A percentile compares a stretch with the other conserved stretches of the same genome.
phyloP scores from a whole-genome alignment of 2,113 vertebrate genomes.

The Eptesicus fuscus region DNA sequence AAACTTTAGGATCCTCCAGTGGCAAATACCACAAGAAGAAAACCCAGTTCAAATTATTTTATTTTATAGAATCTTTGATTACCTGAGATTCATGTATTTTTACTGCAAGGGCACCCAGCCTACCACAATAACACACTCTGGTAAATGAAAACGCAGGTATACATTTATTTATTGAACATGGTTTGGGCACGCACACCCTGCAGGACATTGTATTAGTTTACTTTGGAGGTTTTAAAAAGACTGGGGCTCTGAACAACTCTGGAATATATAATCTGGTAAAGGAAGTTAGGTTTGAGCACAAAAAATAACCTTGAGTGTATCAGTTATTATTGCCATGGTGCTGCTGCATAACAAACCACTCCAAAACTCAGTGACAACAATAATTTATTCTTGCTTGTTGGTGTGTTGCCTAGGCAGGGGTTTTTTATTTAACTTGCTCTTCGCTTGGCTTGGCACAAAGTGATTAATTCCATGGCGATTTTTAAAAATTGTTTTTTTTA shows the following conservation, averaged over 20 bases:
- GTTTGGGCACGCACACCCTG: neutral
- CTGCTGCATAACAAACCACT: neutral
- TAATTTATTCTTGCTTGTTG: neutral
- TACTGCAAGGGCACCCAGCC: neutral
- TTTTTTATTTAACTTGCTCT: neutral
- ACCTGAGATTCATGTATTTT: neutral
- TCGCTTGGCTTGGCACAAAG: neutral
- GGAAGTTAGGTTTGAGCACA: neutral
- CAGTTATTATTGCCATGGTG: neutral
- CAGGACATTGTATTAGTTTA: neutral
- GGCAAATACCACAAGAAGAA: slow-evolving; percentile 6
- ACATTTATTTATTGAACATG: neutral
- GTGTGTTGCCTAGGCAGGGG: neutral
- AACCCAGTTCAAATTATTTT: slow-evolving; percentile 43
- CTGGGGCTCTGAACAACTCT: neutral
- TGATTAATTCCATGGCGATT: neutral
- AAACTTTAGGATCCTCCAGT: neutral
- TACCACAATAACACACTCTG: neutral
- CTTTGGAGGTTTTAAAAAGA: neutral
- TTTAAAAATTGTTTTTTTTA: neutral
- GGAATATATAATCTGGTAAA: neutral
- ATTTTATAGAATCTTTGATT: neutral
- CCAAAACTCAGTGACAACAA: neutral
- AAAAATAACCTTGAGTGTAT: neutral
- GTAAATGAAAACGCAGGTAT: neutral